Percentiles rank a stretch among this genome's conserved stretches.
These are phyloP conservation scores for Drosophila gunungcola DNA, from an alignment of 1,140 invertebrate genomes.

Conservation along the genomic window DNA sequence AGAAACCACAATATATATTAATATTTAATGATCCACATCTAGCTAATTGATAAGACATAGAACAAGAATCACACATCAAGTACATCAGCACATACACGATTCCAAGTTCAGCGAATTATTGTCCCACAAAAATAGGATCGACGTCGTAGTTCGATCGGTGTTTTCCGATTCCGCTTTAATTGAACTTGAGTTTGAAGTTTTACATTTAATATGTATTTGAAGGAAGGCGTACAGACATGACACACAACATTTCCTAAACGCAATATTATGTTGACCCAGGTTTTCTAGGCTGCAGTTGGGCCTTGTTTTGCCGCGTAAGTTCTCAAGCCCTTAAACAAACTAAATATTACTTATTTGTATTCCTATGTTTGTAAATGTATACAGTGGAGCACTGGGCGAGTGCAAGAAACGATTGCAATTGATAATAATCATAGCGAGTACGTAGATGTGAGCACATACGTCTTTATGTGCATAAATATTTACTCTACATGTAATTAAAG, in stretches of 20 bases:
- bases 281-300: conserved; percentile 23
- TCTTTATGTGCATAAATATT: conserved; percentile 65
- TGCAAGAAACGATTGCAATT: conserved; percentile 65
- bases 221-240: conserved; percentile 17
- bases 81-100: conserved; percentile 53
- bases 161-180: conserved; percentile 22
- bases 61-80: conserved; percentile 49
- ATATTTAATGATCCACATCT: conserved; percentile 59
- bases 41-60: conserved; percentile 71
- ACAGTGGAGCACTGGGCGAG: conserved; percentile 29
- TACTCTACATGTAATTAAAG: conserved; percentile 79
- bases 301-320: conserved; percentile 10
- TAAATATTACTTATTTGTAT: conserved; percentile 30
- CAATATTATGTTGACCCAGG: conserved; percentile 26
- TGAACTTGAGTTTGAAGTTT: conserved; percentile 40
- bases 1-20: conserved; percentile 54
- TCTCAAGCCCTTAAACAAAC: conserved; percentile 22
- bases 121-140: conserved; percentile 19
- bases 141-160: conserved; percentile 13
- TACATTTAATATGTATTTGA: conserved; percentile 14
- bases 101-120: conserved; percentile 52
- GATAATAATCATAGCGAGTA: conserved; percentile 69
- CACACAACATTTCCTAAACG: conserved; percentile 49
- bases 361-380: conserved; percentile 50
- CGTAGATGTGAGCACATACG: conserved; percentile 55